Base-by-base conservation (phyloP, 2,888 invertebrate species). In the Epicampocera succincta region DNA sequence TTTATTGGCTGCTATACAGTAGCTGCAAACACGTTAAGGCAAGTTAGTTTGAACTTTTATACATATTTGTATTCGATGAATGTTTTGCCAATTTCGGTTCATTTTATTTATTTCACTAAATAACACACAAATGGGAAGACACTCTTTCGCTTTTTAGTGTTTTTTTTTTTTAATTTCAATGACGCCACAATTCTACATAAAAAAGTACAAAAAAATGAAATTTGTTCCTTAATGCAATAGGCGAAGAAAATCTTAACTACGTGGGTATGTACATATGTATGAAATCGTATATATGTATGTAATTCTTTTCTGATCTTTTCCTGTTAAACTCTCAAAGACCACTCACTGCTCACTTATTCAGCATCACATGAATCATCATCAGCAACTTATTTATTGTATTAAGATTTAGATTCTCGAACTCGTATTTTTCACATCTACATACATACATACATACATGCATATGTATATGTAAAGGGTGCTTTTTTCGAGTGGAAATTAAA, bases 301-400 rank as follows among this genome's bases (percentile, higher is more conserved):
- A 8, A 9, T 9, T 33, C 9, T 44, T 46, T 42, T 17, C 29
- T 44, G 13, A 44, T 46, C 19, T 71, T 65, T 77, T 71, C 48
- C 58, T 75, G 42, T 52, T 48, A 13, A 33, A 42, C 63, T 65
- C 44, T 63, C 52, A 73, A 79, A 73, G 52, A 46, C 52, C 61
- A 69, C 54, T 76, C 52, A 46, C 52, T 54, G 63, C 54, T 76
- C 52, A 76, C 66, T 58, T 50, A 50, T 50, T 50, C 44, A 68
- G 71, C 66, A 72, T 76, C 54, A 38, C 44, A 80, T 77, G 81
- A 81, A 66, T 82, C 82, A 81, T 65, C 63, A 71, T 29, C 73
- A 66, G n/a, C 74, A 77, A 2, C n/a, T 44, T 56, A 15, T 13
- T 21, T 9, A 44, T 33, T 33, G n/a, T n/a, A 25, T 38, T 54